Base-by-base conservation (phyloP, 2,888 invertebrate genomes). In the Harpagoxenus sublaevis region DNA sequence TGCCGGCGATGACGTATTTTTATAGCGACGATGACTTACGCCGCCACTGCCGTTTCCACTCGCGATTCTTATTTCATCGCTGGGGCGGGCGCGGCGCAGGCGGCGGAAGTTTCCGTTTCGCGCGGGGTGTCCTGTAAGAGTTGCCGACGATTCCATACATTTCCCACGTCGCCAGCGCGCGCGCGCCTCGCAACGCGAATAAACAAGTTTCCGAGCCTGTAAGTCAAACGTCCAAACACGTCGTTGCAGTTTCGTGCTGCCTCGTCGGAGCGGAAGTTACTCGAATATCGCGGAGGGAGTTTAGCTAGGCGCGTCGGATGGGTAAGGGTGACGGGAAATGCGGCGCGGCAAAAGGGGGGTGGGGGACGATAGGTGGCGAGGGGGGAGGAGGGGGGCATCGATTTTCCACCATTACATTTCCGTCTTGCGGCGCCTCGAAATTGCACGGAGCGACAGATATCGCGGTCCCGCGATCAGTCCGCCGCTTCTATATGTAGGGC, bases 211-310 rank as follows among this genome's bases (percentile, higher is more conserved):
- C 74, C 73, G 83, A 86, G 86, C 84, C 84, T 78, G 86, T 87
- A 88, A 89, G 87, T 89, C 89, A 88, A 89, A 88, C 84, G 89
- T 85, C 83, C 86, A 85, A 87, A 86, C 85, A 65, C 79, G 74
- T 85, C 85, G 89, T 66, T 82, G 86, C 84, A 88, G 84, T 88
- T 84, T 84, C 84, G 73, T 53, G 84, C 62, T 48, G 65, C 42
- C 66, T 74, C 77, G 74, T 84, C 79, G 70, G 84, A 68, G 71
- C 53, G 82, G 35, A 89, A 87, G 86, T 89, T 89, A 57, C 73
- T 55, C 60, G 84, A 84, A 81, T 84, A 82, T 86, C 84, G 74
- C 73, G 71, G 42, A 79, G 63, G 57, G 75, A 86, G 82, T 66
- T 78, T 66, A 75, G 81, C 60, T 83, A 78, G 77, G 60, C 78